Evolutionary conservation across 2,888 invertebrate genomes (phyloP), one percentile per base, ranked within the genome.

Genomic region (Standfussiana lucernea): DNA sequence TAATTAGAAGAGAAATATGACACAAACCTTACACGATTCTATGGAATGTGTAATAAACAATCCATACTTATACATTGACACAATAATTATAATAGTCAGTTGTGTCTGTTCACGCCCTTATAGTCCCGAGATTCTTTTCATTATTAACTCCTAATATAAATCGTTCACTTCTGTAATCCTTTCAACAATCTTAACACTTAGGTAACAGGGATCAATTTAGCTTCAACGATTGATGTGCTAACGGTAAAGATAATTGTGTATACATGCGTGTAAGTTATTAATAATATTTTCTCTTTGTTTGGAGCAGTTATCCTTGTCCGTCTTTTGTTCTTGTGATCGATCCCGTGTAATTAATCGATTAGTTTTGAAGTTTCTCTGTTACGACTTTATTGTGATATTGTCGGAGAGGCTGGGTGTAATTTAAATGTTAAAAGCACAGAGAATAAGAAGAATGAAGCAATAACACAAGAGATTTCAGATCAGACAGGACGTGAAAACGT

Each of bases 61-160:
- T 77, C 71, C 28, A 68, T 69, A 59, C 70, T 79, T 77, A 77
- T 56, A 74, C 45, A 78, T 80, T 79, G 82, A 84, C 75, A 87
- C 82, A 80, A 79, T 80, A 84, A 88, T 88, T 83, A 84, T 85
- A 82, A 79, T 71, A 87, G 89, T 77, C 79, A 76, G 75, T 82
- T 80, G 67, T 15, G 79, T 62, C 66, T 87, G 89, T 78, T 87
- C 87, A 86, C 87, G 84, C 89, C 89, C 69, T 87, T 92, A 93
- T 91, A 91, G 86, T 92, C 89, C 89, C 89, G 86, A 91, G 91
- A 92, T 93, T 93, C 92, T 93, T 94, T 93, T 93, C 93, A 92
- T 94, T 93, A 93, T 92, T 91, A 91, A 91, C 91, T 88, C 88
- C 91, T 87, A 90, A 86, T 70, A 89, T 88, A 83, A 83, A 83